Evolutionary conservation across 2,113 vertebrate genomes (phyloP), one percentile per base, ranked within the genome.

Genomic region (Onychostoma macrolepis): DNA sequence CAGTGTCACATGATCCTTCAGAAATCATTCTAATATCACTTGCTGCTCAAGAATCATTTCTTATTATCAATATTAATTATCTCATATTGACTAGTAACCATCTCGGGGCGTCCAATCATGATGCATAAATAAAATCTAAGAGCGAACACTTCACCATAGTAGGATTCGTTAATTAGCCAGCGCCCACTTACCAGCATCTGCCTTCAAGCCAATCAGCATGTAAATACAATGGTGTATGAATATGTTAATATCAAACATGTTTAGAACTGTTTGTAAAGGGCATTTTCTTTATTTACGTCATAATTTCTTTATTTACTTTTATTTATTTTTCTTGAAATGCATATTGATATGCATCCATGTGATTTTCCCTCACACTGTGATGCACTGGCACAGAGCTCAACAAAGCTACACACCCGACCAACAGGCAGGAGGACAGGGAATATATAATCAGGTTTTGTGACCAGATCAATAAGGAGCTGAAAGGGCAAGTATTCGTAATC

Each of bases 391-490:
- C 43, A 38, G 19, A 19, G 26, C 1, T 48, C 65, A 26, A 26
- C 26, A 99, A 99, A 96, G 97, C 98, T 94, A 99, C 98, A 88
- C 99, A 98, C 90, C 97, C 97, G 45, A 96, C 95, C 77, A 99
- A 99, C 92, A 96, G 98, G 80, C 97, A 99, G 86, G 98, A 99
- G 89, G 98, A 99, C 92, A 99, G 98, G 98, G 98, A 99, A 81
- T 99, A 99, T 89, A 99, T 99, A 83, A 99, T 99, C 0, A 97
- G 98, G 88, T 99, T 99, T 95, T 99, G 98, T 92, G 98, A 99
- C 92, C 98, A 99, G 92, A 97, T 99, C 95, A 99, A 99, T 94
- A 99, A 97, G 91, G 98, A 99, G 33, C 94, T 99, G 17, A 98
- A 99, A 92, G 98, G 98, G 98, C 99, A 89, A 6, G 92, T 36